These are phyloP conservation scores for Loris lydekkerianus DNA, from an alignment of 2,797 vertebrate species.

Conservation along the genomic window DNA sequence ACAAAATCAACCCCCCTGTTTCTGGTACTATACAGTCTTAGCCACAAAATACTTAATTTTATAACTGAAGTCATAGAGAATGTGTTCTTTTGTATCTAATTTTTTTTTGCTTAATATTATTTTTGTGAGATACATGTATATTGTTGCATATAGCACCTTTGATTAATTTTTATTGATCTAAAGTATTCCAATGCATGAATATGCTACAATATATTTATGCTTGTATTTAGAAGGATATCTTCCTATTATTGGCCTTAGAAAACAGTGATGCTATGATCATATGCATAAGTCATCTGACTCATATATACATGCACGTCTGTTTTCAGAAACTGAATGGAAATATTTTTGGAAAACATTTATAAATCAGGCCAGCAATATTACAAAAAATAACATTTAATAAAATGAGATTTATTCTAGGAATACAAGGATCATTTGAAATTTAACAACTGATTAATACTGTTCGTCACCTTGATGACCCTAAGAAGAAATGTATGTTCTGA, in stretches of 20 bases:
- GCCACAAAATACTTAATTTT: not conserved
- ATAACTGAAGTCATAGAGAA: not conserved
- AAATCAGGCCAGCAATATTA: not conserved
- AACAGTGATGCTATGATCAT: not conserved
- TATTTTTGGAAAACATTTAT: not conserved
- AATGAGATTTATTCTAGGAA: not conserved
- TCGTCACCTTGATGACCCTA: not conserved
- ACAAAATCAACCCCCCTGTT: not conserved
- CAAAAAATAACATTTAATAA: not conserved
- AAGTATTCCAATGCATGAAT: not conserved
- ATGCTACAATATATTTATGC: not conserved
- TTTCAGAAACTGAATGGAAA: not conserved
- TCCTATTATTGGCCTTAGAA: not conserved
- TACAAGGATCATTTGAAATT: not conserved
- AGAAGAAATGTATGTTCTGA: not conserved
- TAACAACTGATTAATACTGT: not conserved
- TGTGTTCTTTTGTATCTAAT: not conserved
- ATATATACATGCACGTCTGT: not conserved
- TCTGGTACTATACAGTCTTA: not conserved
- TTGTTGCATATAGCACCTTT: not conserved
- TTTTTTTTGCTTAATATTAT: not conserved
- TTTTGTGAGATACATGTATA: not conserved
- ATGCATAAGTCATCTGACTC: not conserved
- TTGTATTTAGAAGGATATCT: not conserved
- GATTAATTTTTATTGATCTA: not conserved